phyloP scores from a whole-genome alignment of 1,140 invertebrate genomes.

The Lysiphlebus fabarum region DNA sequence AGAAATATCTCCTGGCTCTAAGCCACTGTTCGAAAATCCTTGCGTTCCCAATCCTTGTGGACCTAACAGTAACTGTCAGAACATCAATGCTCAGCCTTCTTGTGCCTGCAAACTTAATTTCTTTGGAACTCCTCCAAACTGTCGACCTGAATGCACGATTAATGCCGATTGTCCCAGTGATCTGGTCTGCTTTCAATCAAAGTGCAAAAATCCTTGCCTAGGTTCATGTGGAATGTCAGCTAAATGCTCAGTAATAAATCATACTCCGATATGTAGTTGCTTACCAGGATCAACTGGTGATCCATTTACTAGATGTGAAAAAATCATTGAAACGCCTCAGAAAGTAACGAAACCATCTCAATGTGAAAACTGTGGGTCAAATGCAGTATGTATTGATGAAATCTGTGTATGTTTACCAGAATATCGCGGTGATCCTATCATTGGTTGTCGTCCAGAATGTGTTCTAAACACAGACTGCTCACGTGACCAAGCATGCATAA shows the following conservation, averaged over 20 bases:
- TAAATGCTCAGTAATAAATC: conserved; percentile 63
- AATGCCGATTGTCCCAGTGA: conserved; percentile 64
- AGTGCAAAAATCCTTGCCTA: conserved; percentile 70
- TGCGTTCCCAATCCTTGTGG: conserved; percentile 70
- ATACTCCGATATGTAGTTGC: conserved; percentile 66
- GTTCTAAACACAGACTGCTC: conserved; percentile 72
- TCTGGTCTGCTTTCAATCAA: conserved; percentile 63
- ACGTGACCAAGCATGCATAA: conserved; percentile 67
- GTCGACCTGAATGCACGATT: conserved; percentile 67
- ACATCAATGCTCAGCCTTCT: conserved; percentile 59
- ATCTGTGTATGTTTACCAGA: conserved; percentile 64
- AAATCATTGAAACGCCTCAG: conserved; percentile 40
- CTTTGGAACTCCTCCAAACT: conserved; percentile 69
- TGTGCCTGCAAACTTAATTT: conserved; percentile 64
- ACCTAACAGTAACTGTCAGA: conserved; percentile 64
- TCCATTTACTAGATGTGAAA: conserved; percentile 63
- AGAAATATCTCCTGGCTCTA: conserved; percentile 30
- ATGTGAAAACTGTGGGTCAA: conserved; percentile 23
- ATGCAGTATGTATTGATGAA: conserved; percentile 55
- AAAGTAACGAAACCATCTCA: conserved; percentile 20
- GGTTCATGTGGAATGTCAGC: conserved; percentile 69
- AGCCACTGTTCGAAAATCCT: conserved; percentile 60
- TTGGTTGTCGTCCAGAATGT: conserved; percentile 65
- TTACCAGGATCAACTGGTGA: conserved; percentile 66
- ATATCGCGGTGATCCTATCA: conserved; percentile 65